Evolutionary conservation across 2,113 vertebrate genomes (phyloP).

Genomic region (Dinomys branickii): DNA sequence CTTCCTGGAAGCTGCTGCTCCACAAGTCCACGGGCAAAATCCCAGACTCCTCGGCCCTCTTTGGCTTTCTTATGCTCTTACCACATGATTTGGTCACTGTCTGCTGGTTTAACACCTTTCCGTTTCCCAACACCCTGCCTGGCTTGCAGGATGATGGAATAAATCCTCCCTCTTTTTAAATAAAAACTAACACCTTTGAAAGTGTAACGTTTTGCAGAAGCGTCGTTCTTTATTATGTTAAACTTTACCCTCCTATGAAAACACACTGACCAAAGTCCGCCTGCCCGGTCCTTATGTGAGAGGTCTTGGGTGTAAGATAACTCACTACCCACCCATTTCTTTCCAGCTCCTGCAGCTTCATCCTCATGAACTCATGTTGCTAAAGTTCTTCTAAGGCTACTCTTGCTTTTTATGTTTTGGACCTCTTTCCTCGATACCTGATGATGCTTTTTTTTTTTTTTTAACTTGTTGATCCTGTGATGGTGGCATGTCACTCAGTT

Average conservation of each 20-base stretch:
- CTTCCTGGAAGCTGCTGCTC: neutral
- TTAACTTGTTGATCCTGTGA: neutral
- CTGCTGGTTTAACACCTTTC: neutral
- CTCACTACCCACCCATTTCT: neutral
- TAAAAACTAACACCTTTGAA: neutral
- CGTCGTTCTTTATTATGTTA: neutral
- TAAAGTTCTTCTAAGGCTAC: neutral
- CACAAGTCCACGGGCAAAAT: neutral
- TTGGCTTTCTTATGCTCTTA: neutral
- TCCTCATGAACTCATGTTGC: neutral
- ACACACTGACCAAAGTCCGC: neutral
- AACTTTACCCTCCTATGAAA: constrained; percentile 16
- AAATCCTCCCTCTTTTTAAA: constrained; percentile 1
- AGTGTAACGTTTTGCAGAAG: neutral
- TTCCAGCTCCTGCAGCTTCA: too few relatives aligned
- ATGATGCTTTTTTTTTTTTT: neutral
- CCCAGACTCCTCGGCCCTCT: neutral
- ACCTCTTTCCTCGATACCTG: neutral
- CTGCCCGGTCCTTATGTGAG: neutral
- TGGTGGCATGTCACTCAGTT: neutral
- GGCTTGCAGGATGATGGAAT: neutral
- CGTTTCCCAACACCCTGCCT: neutral
- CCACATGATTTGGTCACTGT: neutral
- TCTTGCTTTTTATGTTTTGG: neutral
- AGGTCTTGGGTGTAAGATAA: neutral